Percentiles rank a stretch among this genome's conserved stretches.
These are phyloP conservation scores for Miniopterus natalensis DNA, from an alignment of 2,113 vertebrate species.

Conservation along the genomic window DNA sequence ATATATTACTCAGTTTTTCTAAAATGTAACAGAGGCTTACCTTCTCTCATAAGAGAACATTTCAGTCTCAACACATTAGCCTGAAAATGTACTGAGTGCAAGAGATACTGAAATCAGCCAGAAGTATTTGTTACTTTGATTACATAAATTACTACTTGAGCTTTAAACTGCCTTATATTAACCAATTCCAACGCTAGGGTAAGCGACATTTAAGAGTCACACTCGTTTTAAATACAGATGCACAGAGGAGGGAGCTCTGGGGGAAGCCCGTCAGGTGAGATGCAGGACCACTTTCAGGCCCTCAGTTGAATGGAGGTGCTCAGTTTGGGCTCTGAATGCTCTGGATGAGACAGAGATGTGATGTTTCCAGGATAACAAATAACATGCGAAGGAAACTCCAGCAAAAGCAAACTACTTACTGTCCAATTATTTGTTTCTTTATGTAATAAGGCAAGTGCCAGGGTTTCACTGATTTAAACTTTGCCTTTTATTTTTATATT, in stretches of 20 bases:
- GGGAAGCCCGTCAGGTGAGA: neutral
- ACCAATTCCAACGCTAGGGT: constrained; percentile 25
- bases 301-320: neutral
- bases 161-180: constrained; percentile 63
- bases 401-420: neutral
- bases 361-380: neutral
- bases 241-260: neutral
- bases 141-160: constrained; percentile 70
- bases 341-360: neutral
- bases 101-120: constrained; percentile 85
- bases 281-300: neutral
- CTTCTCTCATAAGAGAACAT: constrained; percentile 85
- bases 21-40: constrained; percentile 85
- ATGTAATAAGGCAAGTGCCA: neutral
- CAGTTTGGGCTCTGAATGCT: neutral
- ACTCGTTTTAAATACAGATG: constrained; percentile 56
- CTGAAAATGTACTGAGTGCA: constrained; percentile 84
- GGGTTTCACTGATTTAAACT: constrained; percentile 5
- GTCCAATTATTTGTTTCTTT: neutral
- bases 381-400: neutral
- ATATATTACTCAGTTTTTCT: constrained; percentile 88
- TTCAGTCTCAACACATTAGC: constrained; percentile 87
- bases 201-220: constrained; percentile 59
- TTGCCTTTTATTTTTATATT: constrained; percentile 7
- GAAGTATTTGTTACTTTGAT: constrained; percentile 82